Evolutionary conservation across 2,888 invertebrate species (phyloP).

Genomic region (Cerastis leucographa): DNA sequence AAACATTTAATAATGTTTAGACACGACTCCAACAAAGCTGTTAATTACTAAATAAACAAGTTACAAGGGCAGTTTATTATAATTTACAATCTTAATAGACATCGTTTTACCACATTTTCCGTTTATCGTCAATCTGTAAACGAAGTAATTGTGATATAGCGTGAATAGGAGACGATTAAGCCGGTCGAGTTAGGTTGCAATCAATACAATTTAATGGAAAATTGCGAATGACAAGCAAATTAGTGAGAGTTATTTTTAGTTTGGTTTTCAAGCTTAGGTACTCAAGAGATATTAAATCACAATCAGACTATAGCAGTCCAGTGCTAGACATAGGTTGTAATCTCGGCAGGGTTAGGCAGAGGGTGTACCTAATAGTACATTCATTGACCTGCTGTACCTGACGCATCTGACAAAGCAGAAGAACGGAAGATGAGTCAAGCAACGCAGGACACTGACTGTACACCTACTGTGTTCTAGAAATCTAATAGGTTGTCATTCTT

Average conservation of each 20-base stretch:
- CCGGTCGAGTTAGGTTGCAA: conserved; percentile 11
- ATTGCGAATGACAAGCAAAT: conserved; percentile 21
- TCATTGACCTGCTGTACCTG: too few relatives aligned
- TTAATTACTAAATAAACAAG: conserved; percentile 35
- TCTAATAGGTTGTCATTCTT: too few relatives aligned
- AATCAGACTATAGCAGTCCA: too few relatives aligned
- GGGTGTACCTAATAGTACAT: too few relatives aligned
- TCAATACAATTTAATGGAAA: conserved; percentile 28
- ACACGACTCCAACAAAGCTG: not conserved
- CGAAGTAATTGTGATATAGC: conserved; percentile 50
- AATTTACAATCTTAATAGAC: conserved; percentile 35
- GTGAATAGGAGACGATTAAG: conserved; percentile 35
- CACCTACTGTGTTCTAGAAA: too few relatives aligned
- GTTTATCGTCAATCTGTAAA: conserved; percentile 45
- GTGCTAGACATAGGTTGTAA: too few relatives aligned
- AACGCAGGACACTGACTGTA: too few relatives aligned
- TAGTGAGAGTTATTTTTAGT: not conserved
- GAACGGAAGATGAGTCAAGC: too few relatives aligned
- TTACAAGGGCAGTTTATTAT: conserved; percentile 21
- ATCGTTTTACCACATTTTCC: conserved; percentile 20
- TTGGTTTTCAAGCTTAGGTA: too few relatives aligned
- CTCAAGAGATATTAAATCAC: too few relatives aligned
- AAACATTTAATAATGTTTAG: not conserved
- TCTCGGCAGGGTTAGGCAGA: too few relatives aligned
- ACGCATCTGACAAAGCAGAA: too few relatives aligned